Conservation (phyloP, 2,888 invertebrate genomes). For the Imbricaverruca yamaguchii region DNA sequence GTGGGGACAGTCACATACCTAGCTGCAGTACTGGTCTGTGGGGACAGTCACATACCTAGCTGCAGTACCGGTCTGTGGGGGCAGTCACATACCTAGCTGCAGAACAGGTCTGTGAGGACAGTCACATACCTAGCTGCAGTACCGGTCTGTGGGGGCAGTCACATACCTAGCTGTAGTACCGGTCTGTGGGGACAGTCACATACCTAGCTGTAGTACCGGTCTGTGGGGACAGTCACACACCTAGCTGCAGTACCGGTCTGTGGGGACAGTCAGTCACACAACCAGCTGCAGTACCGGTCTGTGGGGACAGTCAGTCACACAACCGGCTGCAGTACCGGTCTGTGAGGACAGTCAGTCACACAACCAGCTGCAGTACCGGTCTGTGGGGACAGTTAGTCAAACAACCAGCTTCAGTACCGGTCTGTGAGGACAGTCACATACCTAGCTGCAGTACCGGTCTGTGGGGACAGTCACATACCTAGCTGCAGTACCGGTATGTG, state of each 20-base stretch:
- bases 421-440: no score
- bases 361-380: constrained; percentile 44
- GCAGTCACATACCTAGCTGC: no score
- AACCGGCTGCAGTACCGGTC: no score
- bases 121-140: constrained; percentile 37
- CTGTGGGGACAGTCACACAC: constrained; percentile 37
- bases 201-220: constrained; percentile 44
- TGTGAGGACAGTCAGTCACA: no score
- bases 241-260: constrained; percentile 47
- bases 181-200: constrained; percentile 40
- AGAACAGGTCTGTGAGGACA: no score
- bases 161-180: constrained; percentile 41
- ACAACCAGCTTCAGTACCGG: no score
- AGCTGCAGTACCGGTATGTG: no score
- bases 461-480: constrained; percentile 31
- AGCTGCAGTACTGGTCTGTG: constrained; percentile 47
- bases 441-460: constrained; percentile 46
- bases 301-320: constrained; percentile 31
- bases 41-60: neutral
- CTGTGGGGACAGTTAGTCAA: constrained; percentile 37
- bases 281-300: constrained; percentile 46
- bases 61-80: constrained; percentile 47
- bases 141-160: constrained; percentile 44
- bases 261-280: neutral
- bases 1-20: constrained; percentile 28